Percentiles rank a stretch among this genome's conserved stretches.
These are phyloP conservation scores for Lerema accius DNA, from an alignment of 1,140 invertebrate genomes.

Conservation along the genomic window DNA sequence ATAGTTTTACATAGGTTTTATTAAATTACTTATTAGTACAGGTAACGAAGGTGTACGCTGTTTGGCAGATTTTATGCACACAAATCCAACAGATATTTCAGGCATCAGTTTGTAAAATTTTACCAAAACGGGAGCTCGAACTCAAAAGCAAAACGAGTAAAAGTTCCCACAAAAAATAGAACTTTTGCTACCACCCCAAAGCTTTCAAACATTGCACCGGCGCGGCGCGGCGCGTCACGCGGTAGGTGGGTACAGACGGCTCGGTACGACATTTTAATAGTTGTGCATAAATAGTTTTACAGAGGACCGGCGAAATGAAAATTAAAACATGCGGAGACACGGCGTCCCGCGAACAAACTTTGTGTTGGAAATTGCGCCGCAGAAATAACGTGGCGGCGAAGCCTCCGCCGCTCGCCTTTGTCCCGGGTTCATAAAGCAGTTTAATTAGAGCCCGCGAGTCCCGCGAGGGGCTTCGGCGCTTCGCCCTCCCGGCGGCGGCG, in stretches of 20 bases:
- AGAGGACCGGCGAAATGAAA: constrained; percentile 43
- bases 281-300: constrained; percentile 47
- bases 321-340: constrained; percentile 39
- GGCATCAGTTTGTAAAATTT: no score
- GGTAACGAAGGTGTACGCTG: no score
- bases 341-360: constrained; percentile 29
- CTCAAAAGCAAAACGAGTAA: neutral
- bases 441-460: constrained; percentile 26
- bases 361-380: constrained; percentile 24
- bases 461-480: neutral
- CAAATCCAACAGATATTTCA: no score
- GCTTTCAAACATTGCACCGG: constrained; percentile 9
- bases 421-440: constrained; percentile 10
- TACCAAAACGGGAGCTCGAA: no score
- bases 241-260: no score
- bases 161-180: neutral
- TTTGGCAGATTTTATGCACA: no score
- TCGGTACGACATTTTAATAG: constrained; percentile 42
- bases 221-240: neutral
- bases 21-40: no score
- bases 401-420: constrained; percentile 25
- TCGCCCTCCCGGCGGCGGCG: constrained; percentile 10
- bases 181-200: neutral
- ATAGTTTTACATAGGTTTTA: no score
- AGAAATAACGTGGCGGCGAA: constrained; percentile 26